Conservation (phyloP, 1,140 invertebrate genomes). For the Drosophila elegans region DNA sequence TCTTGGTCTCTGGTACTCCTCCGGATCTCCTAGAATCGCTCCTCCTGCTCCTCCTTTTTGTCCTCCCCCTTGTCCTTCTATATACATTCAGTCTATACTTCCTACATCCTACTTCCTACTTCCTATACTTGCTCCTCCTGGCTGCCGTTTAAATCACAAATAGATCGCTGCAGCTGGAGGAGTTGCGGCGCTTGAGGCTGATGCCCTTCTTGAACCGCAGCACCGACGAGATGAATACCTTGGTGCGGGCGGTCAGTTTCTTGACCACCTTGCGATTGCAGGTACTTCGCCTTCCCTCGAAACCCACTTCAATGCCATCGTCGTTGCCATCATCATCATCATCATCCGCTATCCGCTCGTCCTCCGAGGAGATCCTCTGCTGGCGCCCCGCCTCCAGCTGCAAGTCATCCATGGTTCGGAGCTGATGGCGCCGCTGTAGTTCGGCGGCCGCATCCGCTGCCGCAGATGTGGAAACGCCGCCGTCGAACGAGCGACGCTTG, state of each 20-base stretch:
- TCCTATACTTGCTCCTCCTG: not conserved
- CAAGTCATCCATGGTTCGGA: slow-evolving; percentile 34
- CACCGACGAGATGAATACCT: slow-evolving; percentile 74
- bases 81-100: slow-evolving; percentile 50
- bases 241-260: slow-evolving; percentile 76
- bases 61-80: slow-evolving; percentile 1
- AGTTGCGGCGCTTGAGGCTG: slow-evolving; percentile 74
- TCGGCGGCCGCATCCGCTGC: slow-evolving; percentile 32
- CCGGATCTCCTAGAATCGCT: not conserved
- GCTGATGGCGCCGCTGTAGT: slow-evolving; percentile 20
- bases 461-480: slow-evolving; percentile 46
- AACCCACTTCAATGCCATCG: not conserved
- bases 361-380: not conserved
- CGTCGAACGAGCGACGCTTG: slow-evolving; percentile 34
- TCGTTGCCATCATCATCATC: slow-evolving; percentile 20
- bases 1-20: not conserved
- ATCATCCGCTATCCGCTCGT: not conserved
- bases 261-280: slow-evolving; percentile 79
- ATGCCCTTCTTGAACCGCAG: slow-evolving; percentile 75
- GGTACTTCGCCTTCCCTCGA: slow-evolving; percentile 9
- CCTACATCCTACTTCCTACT: slow-evolving; percentile 3
- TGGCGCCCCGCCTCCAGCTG: slow-evolving; percentile 2
- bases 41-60: not conserved
- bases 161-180: slow-evolving; percentile 79
- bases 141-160: slow-evolving; percentile 74